Percentiles rank a stretch among this genome's conserved stretches.
These are phyloP conservation scores for Druceiella hillmani DNA, from an alignment of 2,888 invertebrate genomes.

Conservation along the genomic window DNA sequence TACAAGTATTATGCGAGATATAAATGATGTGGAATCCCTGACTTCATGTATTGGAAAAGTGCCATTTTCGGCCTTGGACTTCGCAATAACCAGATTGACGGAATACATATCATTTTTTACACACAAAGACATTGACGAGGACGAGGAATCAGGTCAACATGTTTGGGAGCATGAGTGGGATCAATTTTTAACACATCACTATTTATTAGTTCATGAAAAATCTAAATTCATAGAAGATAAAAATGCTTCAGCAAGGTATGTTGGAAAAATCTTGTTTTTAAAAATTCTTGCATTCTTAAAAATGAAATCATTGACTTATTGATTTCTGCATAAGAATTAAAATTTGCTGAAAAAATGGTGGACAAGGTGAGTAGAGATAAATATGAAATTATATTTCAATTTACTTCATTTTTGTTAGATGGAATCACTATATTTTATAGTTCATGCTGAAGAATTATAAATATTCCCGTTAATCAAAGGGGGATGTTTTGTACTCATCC, in stretches of 20 bases:
- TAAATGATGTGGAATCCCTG: conserved; percentile 50
- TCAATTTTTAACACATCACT: conserved; percentile 68
- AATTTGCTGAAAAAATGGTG: too few relatives aligned
- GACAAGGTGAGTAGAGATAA: too few relatives aligned
- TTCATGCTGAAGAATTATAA: too few relatives aligned
- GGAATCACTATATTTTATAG: too few relatives aligned
- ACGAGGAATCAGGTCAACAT: conserved; percentile 55
- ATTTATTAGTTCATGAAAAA: conserved; percentile 61
- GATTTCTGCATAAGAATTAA: too few relatives aligned
- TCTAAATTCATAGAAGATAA: conserved; percentile 47
- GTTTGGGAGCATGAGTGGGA: conserved; percentile 90
- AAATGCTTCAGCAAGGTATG: conserved; percentile 35
- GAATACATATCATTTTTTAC: conserved; percentile 70
- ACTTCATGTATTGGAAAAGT: conserved; percentile 59
- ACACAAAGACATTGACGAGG: conserved; percentile 73
- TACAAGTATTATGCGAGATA: conserved; percentile 49
- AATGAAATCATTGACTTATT: conserved; percentile 29
- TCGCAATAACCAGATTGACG: conserved; percentile 72
- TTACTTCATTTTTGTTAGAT: too few relatives aligned
- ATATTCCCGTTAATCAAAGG: too few relatives aligned
- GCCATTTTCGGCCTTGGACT: conserved; percentile 71
- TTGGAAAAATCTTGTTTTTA: conserved; percentile 1
- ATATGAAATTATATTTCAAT: too few relatives aligned
- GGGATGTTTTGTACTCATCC: too few relatives aligned
- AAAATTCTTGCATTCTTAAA: conserved; percentile 26